Percentiles rank a stretch among this genome's conserved stretches.
Conservation (phyloP, 2,888 invertebrate genomes). For the Mycogona germanica region DNA sequence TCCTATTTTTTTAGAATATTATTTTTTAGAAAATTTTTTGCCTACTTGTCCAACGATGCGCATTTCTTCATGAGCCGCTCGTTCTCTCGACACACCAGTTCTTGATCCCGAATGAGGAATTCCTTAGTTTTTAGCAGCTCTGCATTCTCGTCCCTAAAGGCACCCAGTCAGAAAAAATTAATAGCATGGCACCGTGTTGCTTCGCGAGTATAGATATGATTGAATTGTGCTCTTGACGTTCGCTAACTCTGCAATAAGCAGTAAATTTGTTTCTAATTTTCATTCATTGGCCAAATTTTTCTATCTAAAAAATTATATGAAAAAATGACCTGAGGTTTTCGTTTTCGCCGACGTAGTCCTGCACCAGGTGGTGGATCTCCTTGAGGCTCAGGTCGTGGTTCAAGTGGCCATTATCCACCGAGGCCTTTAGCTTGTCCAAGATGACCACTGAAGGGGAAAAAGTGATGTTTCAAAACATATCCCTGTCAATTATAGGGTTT, state of each 20-base stretch:
- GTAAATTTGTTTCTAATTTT: too few relatives aligned
- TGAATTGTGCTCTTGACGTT: too few relatives aligned
- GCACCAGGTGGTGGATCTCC: slow-evolving; percentile 69
- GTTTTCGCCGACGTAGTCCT: slow-evolving; percentile 57
- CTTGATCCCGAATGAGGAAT: slow-evolving; percentile 72
- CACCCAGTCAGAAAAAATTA: slow-evolving; percentile 44
- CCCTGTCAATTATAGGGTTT: background rate
- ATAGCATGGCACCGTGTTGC: background rate
- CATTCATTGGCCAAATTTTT: too few relatives aligned
- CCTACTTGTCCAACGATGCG: slow-evolving; percentile 37
- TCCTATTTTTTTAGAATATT: too few relatives aligned
- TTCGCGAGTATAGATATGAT: too few relatives aligned
- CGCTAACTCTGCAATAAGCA: background rate
- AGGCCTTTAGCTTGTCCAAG: slow-evolving; percentile 19
- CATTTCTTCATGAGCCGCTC: slow-evolving; percentile 74
- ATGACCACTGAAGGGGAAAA: slow-evolving; percentile 16
- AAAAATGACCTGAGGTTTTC: slow-evolving; percentile 33
- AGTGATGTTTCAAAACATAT: background rate
- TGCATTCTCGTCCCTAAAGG: slow-evolving; percentile 66
- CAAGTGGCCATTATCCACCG: slow-evolving; percentile 20
- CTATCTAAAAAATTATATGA: too few relatives aligned
- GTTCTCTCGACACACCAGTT: slow-evolving; percentile 78
- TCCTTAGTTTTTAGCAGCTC: slow-evolving; percentile 67
- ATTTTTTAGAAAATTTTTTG: background rate
- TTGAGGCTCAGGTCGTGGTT: slow-evolving; percentile 33